phyloP scores from a whole-genome alignment of 2,113 vertebrate genomes.

The Ptychochromis oligacanthus region DNA sequence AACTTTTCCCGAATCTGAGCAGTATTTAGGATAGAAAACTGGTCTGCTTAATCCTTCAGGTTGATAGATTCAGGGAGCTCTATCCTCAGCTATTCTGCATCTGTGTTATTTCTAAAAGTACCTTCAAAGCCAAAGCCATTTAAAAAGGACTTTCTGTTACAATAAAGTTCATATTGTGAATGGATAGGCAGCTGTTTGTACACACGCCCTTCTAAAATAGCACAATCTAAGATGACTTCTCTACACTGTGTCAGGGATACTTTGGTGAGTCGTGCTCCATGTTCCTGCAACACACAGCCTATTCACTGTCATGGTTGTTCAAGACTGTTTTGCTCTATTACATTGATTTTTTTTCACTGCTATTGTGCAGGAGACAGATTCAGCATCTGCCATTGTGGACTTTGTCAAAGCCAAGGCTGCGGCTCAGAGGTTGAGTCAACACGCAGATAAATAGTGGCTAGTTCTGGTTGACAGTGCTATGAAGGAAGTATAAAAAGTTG shows the following conservation, averaged over 20 bases:
- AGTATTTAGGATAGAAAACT: not conserved
- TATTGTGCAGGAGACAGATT: constrained; percentile 47
- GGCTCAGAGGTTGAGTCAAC: constrained; percentile 41
- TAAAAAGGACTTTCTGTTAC: not conserved
- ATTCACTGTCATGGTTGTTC: constrained; percentile 13
- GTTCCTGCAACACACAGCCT: not conserved
- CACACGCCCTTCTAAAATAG: not conserved
- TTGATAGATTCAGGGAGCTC: not conserved
- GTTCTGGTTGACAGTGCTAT: constrained; percentile 20
- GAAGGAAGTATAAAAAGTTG: constrained; percentile 31
- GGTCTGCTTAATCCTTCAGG: not conserved
- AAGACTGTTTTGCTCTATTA: constrained; percentile 45
- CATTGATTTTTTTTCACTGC: constrained; percentile 42
- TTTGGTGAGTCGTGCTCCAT: not conserved
- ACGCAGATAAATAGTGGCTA: constrained; percentile 32
- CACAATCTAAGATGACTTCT: constrained; percentile 15
- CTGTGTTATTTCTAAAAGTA: not conserved
- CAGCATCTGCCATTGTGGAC: constrained; percentile 52
- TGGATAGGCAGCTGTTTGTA: not conserved
- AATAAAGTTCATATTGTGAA: constrained; percentile 17
- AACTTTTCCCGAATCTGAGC: not conserved
- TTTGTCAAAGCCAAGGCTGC: constrained; percentile 45
- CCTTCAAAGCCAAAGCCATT: not conserved
- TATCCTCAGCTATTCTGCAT: not conserved
- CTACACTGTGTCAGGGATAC: not conserved